phyloP scores from a whole-genome alignment of 92 coral and sea anemone species.

The Galaxea fascicularis region DNA sequence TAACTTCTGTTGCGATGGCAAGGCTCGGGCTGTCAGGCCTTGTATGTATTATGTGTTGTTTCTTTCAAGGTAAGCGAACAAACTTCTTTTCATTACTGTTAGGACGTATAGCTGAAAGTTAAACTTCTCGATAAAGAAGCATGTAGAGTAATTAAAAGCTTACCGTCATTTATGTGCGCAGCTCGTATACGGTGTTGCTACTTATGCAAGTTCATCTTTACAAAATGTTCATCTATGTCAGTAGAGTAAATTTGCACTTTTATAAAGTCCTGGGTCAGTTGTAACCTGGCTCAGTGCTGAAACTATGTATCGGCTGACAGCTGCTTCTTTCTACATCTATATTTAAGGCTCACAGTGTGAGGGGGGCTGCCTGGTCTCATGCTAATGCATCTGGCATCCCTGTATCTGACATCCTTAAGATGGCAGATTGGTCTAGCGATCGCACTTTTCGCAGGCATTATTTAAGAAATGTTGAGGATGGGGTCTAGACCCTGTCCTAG shows the following conservation, averaged over 20 bases:
- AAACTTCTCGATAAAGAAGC: not conserved
- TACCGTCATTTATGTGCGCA: not conserved
- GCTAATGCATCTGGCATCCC: too few species aligned
- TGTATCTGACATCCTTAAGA: too few species aligned
- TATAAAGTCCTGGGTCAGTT: not conserved
- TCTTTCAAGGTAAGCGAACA: not conserved
- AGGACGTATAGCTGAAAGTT: not conserved
- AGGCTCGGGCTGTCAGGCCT: not conserved
- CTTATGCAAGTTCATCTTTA: not conserved
- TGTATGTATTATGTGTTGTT: not conserved
- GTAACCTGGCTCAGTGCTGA: too few species aligned
- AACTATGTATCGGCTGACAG: not conserved
- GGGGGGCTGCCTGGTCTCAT: too few species aligned
- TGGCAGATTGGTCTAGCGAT: too few species aligned
- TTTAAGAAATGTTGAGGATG: too few species aligned
- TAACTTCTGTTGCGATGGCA: too few species aligned
- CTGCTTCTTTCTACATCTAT: not conserved
- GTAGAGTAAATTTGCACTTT: not conserved
- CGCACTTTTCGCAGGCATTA: too few species aligned
- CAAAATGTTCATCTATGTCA: not conserved
- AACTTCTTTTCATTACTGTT: not conserved
- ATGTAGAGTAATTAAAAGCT: not conserved
- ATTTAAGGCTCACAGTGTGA: too few species aligned
- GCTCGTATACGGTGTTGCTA: too few species aligned
- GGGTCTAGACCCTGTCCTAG: too few species aligned